Percentiles rank a stretch among this genome's conserved stretches.
phyloP scores from a whole-genome alignment of 2,888 invertebrate genomes.

The Napeogenes sylphis region DNA sequence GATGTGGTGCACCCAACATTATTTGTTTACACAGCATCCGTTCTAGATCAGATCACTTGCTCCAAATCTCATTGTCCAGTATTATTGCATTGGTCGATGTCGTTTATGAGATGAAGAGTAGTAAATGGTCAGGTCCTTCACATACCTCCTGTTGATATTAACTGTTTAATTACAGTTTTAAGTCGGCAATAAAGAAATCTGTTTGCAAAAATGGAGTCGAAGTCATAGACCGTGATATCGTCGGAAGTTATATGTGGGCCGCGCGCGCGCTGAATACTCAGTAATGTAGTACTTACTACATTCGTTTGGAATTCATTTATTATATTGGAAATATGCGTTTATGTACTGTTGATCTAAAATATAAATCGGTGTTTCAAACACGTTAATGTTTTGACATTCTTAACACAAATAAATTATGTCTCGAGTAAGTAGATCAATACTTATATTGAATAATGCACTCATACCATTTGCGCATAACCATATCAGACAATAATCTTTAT shows the following conservation, averaged over 20 bases:
- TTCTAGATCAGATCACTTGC: neutral
- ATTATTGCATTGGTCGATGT: conserved; percentile 9
- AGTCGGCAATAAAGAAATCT: conserved; percentile 10
- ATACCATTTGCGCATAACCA: no score
- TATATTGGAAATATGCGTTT: neutral
- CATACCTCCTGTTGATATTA: neutral
- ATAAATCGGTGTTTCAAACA: neutral
- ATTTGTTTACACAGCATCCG: conserved; percentile 23
- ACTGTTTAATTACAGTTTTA: conserved; percentile 19
- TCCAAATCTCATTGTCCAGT: conserved; percentile 10
- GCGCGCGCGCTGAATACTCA: conserved; percentile 40
- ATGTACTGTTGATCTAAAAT: neutral
- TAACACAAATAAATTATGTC: neutral
- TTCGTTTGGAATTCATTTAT: no score
- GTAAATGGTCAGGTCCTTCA: no score
- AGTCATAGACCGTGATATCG: conserved; percentile 22
- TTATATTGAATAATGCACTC: no score
- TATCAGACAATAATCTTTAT: no score
- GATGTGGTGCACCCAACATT: conserved; percentile 44
- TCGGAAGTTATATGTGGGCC: conserved; percentile 38
- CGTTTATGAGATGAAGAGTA: neutral
- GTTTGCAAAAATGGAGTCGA: conserved; percentile 9
- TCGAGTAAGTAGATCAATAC: neutral
- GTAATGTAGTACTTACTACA: conserved; percentile 1
- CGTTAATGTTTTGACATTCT: neutral